Conservation (phyloP, 92 coral and sea anemone genomes). For the Montipora capitata region DNA sequence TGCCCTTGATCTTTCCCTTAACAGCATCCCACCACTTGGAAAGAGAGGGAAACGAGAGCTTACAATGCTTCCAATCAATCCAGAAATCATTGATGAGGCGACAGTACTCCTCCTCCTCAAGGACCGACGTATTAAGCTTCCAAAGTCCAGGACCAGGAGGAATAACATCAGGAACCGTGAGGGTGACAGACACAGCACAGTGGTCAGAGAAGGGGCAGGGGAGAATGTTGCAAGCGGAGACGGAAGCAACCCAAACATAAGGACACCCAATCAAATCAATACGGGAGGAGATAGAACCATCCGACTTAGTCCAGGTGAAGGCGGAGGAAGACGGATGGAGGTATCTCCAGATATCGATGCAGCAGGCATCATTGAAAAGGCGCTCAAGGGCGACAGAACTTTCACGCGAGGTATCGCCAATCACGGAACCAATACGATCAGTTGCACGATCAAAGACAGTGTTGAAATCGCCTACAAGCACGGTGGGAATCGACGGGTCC, state of each 20-base stretch:
- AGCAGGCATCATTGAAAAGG: neutral
- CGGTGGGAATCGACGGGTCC: neutral
- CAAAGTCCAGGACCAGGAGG: neutral
- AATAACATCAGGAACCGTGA: neutral
- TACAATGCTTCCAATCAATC: too few relatives aligned
- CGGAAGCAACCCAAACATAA: neutral
- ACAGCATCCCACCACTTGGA: too few relatives aligned
- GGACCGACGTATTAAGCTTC: neutral
- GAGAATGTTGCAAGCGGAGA: neutral
- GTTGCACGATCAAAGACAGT: neutral
- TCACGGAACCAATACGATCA: neutral
- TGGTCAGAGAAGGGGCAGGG: neutral
- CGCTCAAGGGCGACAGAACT: neutral
- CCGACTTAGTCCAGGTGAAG: neutral
- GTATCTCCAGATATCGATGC: neutral
- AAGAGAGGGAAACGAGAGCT: too few relatives aligned
- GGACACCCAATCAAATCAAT: neutral
- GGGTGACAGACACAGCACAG: too few relatives aligned
- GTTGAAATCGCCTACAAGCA: neutral
- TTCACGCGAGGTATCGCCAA: neutral
- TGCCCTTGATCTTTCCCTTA: too few relatives aligned
- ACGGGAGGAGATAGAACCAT: neutral
- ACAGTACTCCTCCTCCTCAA: neutral
- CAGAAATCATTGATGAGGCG: neutral
- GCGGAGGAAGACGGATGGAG: neutral